These are phyloP conservation scores for Rhodophaea formosa DNA, from an alignment of 2,888 invertebrate species.

Conservation along the genomic window DNA sequence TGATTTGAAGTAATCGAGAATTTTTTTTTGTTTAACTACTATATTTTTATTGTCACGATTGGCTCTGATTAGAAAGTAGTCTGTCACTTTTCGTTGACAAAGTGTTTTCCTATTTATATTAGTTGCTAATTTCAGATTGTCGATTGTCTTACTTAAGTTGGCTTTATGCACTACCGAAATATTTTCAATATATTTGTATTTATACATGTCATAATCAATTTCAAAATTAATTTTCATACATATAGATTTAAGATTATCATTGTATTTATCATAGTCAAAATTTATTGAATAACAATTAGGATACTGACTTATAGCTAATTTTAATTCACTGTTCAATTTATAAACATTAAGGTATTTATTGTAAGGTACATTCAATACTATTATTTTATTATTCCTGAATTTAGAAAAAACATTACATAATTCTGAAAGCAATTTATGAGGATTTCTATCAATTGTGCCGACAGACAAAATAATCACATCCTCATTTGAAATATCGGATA, in stretches of 20 bases:
- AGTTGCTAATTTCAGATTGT: no score
- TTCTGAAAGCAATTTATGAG: no score
- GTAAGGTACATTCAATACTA: not conserved
- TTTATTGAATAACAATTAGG: not conserved
- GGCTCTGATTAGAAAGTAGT: no score
- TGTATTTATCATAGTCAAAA: not conserved
- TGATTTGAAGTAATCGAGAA: no score
- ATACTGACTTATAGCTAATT: not conserved
- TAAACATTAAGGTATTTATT: not conserved
- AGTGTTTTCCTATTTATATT: no score
- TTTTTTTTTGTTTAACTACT: no score
- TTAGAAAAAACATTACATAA: not conserved
- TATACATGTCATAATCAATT: not conserved
- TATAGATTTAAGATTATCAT: not conserved
- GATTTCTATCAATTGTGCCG: not conserved
- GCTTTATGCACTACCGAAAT: no score
- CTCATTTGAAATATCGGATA: not conserved
- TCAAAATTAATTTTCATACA: not conserved
- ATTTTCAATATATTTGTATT: not conserved
- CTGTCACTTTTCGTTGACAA: no score
- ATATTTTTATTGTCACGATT: no score
- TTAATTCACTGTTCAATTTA: not conserved
- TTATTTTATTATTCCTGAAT: slow-evolving; percentile 4
- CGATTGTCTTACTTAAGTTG: no score
- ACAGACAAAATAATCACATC: not conserved